These are phyloP conservation scores for Luehdorfia chinensis DNA, from an alignment of 1,140 invertebrate species.

Conservation along the genomic window DNA sequence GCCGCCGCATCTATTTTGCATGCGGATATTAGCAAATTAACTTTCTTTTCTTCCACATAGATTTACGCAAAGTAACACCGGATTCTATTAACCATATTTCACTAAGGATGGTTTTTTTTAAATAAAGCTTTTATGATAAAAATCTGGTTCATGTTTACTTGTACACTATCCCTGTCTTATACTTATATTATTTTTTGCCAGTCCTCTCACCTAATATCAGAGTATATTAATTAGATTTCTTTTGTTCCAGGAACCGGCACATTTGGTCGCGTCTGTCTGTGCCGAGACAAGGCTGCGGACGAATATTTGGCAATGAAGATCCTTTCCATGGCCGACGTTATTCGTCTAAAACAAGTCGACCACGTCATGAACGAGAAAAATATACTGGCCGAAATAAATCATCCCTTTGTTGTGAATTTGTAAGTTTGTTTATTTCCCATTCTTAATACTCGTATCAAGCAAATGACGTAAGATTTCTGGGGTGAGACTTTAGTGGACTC, in stretches of 20 bases:
- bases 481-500: background rate
- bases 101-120: no score
- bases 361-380: conserved; percentile 97
- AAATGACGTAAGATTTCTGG: background rate
- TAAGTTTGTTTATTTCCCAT: conserved; percentile 78
- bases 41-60: no score
- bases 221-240: conserved; percentile 5
- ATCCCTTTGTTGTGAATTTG: conserved; percentile 97
- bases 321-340: conserved; percentile 93
- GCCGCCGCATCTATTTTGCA: no score
- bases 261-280: conserved; percentile 93
- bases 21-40: no score
- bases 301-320: conserved; percentile 95
- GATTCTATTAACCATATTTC: no score
- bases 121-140: no score
- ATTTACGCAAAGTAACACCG: no score
- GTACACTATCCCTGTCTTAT: no score
- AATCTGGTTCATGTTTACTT: no score
- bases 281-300: conserved; percentile 86
- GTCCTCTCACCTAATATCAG: no score
- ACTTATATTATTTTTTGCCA: no score
- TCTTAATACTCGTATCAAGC: no score
- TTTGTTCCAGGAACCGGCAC: conserved; percentile 91
- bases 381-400: conserved; percentile 91
- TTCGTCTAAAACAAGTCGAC: conserved; percentile 94